Evolutionary conservation across 2,113 vertebrate species (phyloP), one percentile per base, ranked within the genome.

Genomic region (Scolopax mira): DNA sequence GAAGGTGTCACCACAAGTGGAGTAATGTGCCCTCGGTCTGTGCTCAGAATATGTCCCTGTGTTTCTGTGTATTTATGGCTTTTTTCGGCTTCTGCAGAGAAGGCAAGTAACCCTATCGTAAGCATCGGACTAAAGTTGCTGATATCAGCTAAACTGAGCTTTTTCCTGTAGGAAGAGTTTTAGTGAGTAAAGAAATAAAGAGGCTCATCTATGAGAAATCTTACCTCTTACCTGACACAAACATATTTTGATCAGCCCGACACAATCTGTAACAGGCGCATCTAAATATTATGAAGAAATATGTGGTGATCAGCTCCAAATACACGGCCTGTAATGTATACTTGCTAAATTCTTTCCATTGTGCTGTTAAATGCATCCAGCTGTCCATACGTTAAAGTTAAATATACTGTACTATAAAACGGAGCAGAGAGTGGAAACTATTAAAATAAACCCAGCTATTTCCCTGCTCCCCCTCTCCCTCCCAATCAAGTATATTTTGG

Each of bases 361-460:
- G 96, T 93, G 91, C 96, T 96, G 94, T 82, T 97, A 97, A 97
- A 97, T 96, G 95, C 96, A 97, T 96, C 96, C 97, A 97, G 97
- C 96, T 97, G 97, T 97, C 97, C 94, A 89, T 94, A 96, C 57
- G 57, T 96, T 96, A 69, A 96, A 97, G 93, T 96, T 97, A 97
- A 97, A 97, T 97, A 97, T 97, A 96, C 96, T 96, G 70, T 94
- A 95, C 92, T 94, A 96, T 97, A 97, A 97, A 94, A 90, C 86
- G 94, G 95, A 96, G 84, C 72, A 28, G 92, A 96, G 96, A 97
- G 96, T 96, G 95, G 97, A 96, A 97, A 97, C 96, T 97, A 95
- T 97, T 97, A 97, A 97, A 97, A 97, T 97, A 97, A 97, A 97
- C 94, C 52, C 48, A 93, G 85, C 93, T 92, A 91, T 97, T 96